These are phyloP conservation scores for Rhombomys opimus DNA, from an alignment of 2,113 vertebrate species.

Conservation along the genomic window DNA sequence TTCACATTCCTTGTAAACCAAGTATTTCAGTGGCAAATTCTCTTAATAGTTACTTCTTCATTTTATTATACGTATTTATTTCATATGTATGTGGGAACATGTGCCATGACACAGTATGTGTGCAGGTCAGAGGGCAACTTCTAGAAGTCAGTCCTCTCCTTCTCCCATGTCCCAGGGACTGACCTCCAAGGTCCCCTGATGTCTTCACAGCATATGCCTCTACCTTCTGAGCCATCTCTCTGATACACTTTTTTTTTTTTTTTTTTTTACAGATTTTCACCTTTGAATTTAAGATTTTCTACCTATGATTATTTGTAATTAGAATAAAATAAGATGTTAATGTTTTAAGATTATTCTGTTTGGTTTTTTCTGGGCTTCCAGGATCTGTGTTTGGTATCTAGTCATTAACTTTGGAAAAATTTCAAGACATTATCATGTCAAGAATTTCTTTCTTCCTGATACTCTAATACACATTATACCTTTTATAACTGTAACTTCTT, in stretches of 20 bases:
- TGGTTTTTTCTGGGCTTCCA: neutral
- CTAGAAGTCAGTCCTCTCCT: neutral
- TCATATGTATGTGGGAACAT: neutral
- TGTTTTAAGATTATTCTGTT: neutral
- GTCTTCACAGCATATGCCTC: neutral
- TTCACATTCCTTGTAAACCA: conserved; percentile 11
- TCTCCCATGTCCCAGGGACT: neutral
- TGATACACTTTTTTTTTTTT: neutral
- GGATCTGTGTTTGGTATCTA: neutral
- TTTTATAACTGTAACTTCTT: neutral
- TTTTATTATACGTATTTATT: neutral
- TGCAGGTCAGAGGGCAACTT: neutral
- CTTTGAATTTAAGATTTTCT: neutral
- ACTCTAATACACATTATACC: neutral
- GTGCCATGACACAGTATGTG: neutral
- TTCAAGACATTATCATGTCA: conserved; percentile 16
- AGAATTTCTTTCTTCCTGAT: neutral
- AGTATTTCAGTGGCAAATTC: neutral
- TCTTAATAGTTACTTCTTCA: conserved; percentile 18
- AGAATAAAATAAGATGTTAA: neutral
- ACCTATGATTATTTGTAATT: neutral
- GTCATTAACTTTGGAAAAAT: conserved; percentile 35
- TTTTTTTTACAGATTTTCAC: too few relatives aligned
- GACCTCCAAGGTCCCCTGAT: neutral
- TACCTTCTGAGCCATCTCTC: neutral